Conservation (phyloP, 2,888 invertebrate species). For the Junonia oenone region DNA sequence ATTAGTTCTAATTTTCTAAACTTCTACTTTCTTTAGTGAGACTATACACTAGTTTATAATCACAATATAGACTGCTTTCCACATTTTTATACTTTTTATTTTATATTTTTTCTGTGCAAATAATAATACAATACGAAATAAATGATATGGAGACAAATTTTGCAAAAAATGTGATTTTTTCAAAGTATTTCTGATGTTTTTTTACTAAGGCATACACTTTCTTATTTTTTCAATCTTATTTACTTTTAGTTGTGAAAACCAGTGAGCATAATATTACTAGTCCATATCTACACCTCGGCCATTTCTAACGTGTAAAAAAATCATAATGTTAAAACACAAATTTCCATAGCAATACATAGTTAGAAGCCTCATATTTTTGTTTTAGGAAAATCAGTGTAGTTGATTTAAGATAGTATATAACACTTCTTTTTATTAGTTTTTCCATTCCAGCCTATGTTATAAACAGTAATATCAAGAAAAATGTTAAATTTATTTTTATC, state of each 20-base stretch:
- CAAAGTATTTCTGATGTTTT: no score
- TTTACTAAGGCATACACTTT: not conserved
- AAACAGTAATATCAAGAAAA: slow-evolving; percentile 30
- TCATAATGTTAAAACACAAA: not conserved
- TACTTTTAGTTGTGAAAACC: not conserved
- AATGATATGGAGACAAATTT: no score
- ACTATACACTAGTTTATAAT: not conserved
- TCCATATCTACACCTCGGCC: not conserved
- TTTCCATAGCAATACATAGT: not conserved
- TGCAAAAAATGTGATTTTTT: no score
- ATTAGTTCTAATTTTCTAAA: not conserved
- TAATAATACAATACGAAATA: no score
- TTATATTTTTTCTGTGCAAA: no score
- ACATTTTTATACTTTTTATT: no score
- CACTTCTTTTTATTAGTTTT: slow-evolving; percentile 34
- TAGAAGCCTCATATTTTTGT: slow-evolving; percentile 6
- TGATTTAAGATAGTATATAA: slow-evolving; percentile 23
- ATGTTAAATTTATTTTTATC: slow-evolving; percentile 39
- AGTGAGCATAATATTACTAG: not conserved
- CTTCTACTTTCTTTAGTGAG: not conserved
- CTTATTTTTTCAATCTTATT: not conserved
- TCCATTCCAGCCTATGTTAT: slow-evolving; percentile 48
- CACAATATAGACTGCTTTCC: not conserved
- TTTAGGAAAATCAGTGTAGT: slow-evolving; percentile 32
- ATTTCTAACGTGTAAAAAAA: not conserved